Conservation (phyloP, 2,797 vertebrate genomes). For the Taeniopygia guttata region DNA sequence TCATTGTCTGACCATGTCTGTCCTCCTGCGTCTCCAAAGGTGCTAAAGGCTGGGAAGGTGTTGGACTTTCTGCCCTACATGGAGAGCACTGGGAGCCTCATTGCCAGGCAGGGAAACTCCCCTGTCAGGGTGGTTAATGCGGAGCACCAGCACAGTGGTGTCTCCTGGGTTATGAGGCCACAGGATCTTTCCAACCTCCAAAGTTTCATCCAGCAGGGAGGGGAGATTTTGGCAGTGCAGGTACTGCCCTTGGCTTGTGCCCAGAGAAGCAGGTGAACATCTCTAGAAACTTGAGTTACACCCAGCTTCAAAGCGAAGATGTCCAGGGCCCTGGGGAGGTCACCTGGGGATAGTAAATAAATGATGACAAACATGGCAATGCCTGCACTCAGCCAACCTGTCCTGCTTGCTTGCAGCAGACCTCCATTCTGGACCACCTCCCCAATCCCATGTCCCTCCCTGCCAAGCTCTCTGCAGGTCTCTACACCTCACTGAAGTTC, state of each 20-base stretch:
- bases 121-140: rapidly evolving
- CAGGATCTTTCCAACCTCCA: not conserved
- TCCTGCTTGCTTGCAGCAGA: not conserved
- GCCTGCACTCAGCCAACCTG: not conserved
- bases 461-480: not conserved
- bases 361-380: not conserved
- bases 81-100: not conserved
- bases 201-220: not conserved
- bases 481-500: not conserved
- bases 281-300: not conserved
- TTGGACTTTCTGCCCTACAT: not conserved
- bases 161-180: not conserved
- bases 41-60: not conserved
- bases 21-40: not conserved
- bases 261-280: not conserved
- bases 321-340: not conserved
- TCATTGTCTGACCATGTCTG: rapidly evolving
- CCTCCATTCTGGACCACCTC: too few relatives aligned
- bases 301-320: not conserved
- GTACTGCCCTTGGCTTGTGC: not conserved
- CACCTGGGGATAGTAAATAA: not conserved
- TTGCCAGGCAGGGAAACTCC: rapidly evolving
- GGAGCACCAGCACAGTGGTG: rapidly evolving
- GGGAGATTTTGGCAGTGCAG: not conserved
- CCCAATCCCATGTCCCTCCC: rapidly evolving